Evolutionary conservation across 1,140 invertebrate genomes (phyloP).

Genomic region (Meloidogyne exigua): DNA sequence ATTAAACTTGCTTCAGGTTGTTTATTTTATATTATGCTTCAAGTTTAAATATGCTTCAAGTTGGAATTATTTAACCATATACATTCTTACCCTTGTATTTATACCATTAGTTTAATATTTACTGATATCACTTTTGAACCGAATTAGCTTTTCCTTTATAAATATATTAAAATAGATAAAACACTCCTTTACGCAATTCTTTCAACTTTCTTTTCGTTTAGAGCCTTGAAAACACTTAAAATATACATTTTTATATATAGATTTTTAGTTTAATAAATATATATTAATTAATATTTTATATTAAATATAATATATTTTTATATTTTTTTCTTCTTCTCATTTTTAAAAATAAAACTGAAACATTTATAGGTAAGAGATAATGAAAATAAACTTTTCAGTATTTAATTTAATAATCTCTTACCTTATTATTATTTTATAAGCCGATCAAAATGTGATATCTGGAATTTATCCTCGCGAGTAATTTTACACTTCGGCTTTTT

Average conservation of each 20-base stretch:
- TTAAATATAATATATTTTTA: too few relatives aligned
- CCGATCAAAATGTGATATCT: neutral
- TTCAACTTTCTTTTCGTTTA: neutral
- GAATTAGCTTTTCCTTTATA: too few relatives aligned
- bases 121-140: too few relatives aligned
- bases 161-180: neutral
- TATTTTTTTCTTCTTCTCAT: neutral
- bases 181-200: slow-evolving; percentile 4
- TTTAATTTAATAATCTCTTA: neutral
- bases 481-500: slow-evolving; percentile 4
- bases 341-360: neutral
- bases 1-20: too few relatives aligned
- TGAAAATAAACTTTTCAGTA: too few relatives aligned
- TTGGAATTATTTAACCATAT: too few relatives aligned
- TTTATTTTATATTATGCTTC: too few relatives aligned
- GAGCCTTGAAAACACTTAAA: neutral
- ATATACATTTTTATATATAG: neutral
- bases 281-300: too few relatives aligned
- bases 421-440: neutral
- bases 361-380: neutral
- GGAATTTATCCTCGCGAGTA: slow-evolving; percentile 1
- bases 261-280: neutral
- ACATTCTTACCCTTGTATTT: too few relatives aligned
- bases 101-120: too few relatives aligned
- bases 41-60: too few relatives aligned